Percentiles rank a stretch among this genome's conserved stretches.
Conservation (phyloP, 2,113 vertebrate genomes). For the Polypterus bichir region DNA sequence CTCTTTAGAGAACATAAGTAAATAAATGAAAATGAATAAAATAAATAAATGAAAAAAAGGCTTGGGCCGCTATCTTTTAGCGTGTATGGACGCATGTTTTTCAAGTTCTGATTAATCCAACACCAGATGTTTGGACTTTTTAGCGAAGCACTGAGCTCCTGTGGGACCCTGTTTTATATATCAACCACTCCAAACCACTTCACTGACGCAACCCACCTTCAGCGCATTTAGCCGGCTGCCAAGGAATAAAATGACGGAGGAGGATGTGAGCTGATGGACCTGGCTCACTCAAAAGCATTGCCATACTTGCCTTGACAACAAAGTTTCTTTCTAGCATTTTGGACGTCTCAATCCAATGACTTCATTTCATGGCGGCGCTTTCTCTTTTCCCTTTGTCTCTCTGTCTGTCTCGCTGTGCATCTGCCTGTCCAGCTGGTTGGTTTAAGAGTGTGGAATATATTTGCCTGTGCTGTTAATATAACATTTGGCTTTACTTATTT, state of each 20-base stretch:
- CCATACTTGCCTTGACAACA: not conserved
- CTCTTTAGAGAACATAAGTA: conserved; percentile 29
- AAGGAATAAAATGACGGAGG: not conserved
- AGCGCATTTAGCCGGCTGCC: not conserved
- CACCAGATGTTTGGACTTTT: conserved; percentile 29
- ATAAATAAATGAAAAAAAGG: conserved; percentile 38
- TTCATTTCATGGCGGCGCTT: conserved; percentile 33
- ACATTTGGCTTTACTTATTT: not conserved
- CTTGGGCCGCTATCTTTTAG: conserved; percentile 48
- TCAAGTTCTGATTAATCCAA: conserved; percentile 40
- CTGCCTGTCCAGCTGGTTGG: conserved; percentile 11
- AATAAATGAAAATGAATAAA: conserved; percentile 30
- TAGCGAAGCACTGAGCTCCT: conserved; percentile 28
- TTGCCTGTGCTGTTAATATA: not conserved
- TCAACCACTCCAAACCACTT: conserved; percentile 21
- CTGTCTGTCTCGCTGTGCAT: conserved; percentile 14
- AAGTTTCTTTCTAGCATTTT: conserved; percentile 10
- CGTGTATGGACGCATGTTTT: conserved; percentile 58
- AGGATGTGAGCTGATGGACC: not conserved
- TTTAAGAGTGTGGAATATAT: not conserved
- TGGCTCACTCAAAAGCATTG: not conserved
- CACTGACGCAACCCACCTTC: conserved; percentile 18
- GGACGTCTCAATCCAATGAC: conserved; percentile 26
- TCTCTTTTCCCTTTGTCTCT: conserved; percentile 20
- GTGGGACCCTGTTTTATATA: conserved; percentile 1